These are phyloP conservation scores for Aplodontia rufa DNA, from an alignment of 2,113 vertebrate genomes.

Conservation along the genomic window DNA sequence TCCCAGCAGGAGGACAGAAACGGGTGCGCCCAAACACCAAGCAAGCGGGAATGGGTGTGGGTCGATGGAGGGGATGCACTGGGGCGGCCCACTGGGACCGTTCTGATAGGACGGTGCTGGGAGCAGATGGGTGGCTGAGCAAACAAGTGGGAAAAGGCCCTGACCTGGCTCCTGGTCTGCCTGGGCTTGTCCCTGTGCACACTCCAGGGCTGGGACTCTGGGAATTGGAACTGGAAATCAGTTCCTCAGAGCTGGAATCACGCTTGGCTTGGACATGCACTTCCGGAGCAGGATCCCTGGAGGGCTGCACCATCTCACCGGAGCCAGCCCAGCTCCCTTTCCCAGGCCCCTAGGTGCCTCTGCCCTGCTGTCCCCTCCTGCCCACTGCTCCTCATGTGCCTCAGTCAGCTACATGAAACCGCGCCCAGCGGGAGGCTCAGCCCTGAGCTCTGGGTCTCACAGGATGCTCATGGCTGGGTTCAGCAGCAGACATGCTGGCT, in stretches of 20 bases:
- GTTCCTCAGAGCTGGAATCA: background rate
- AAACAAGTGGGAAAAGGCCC: no score
- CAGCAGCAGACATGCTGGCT: background rate
- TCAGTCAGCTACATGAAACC: no score
- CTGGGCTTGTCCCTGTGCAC: background rate
- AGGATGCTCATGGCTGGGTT: background rate
- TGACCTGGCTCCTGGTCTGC: background rate
- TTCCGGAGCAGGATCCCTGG: no score
- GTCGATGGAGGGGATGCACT: fast-evolving
- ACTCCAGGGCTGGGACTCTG: background rate
- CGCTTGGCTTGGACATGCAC: background rate
- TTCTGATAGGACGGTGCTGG: fast-evolving
- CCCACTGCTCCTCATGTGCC: no score
- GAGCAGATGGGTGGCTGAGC: background rate
- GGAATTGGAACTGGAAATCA: background rate
- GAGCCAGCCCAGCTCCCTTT: background rate
- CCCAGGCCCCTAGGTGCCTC: background rate
- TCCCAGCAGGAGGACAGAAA: background rate
- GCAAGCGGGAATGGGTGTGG: fast-evolving
- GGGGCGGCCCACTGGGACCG: background rate
- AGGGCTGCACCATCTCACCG: no score
- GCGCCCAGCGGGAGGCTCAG: no score
- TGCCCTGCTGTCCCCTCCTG: background rate
- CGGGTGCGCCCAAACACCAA: background rate
- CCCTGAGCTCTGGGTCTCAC: no score